Evolutionary conservation across 2,113 vertebrate genomes (phyloP).

Genomic region (Nothobranchius kuhntae): DNA sequence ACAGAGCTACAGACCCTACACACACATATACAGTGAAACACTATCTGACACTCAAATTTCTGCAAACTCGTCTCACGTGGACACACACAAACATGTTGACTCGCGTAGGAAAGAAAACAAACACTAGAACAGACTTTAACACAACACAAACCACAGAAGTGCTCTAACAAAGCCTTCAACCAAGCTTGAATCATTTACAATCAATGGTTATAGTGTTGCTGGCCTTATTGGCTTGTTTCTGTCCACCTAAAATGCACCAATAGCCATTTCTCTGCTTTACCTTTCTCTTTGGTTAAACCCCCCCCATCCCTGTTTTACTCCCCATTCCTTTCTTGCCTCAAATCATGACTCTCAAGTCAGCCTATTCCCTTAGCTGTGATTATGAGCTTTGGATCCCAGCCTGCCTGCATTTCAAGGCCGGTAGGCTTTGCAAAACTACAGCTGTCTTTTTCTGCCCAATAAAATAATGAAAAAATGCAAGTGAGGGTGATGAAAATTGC

Average conservation of each 20-base stretch:
- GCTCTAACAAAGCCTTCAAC: slow-evolving; percentile 33
- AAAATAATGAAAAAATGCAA: slow-evolving; percentile 46
- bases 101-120: background rate
- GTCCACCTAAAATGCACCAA: slow-evolving; percentile 9
- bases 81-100: background rate
- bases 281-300: slow-evolving; percentile 26
- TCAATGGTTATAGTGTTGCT: slow-evolving; percentile 32
- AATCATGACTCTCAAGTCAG: slow-evolving; percentile 65
- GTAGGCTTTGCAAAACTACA: slow-evolving; percentile 51
- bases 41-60: slow-evolving; percentile 4
- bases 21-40: slow-evolving; percentile 9
- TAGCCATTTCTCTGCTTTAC: slow-evolving; percentile 13
- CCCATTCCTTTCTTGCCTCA: slow-evolving; percentile 30
- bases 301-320: background rate
- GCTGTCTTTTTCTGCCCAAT: slow-evolving; percentile 58
- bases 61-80: slow-evolving; percentile 2
- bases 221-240: slow-evolving; percentile 21
- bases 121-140: background rate
- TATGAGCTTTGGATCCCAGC: slow-evolving; percentile 69
- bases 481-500: slow-evolving; percentile 58
- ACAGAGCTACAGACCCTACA: slow-evolving; percentile 12
- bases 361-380: slow-evolving; percentile 67
- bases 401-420: slow-evolving; percentile 65
- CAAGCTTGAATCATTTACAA: slow-evolving; percentile 18
- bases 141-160: background rate